Conservation (phyloP, 2,888 invertebrate species). For the Pollenia labialis region DNA sequence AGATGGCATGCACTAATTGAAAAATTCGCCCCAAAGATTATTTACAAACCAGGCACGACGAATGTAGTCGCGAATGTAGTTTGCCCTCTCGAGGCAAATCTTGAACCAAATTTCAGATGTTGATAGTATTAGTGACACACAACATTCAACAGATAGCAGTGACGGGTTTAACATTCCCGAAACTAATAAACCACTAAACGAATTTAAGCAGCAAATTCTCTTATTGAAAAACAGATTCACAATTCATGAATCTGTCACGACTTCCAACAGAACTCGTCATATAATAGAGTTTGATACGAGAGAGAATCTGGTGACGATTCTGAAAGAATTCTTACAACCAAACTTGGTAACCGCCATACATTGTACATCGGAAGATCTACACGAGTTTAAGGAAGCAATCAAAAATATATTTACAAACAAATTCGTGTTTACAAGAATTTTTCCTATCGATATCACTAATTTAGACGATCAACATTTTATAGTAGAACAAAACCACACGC, state of each 20-base stretch:
- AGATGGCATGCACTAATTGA: conserved; percentile 8
- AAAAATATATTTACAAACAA: conserved; percentile 25
- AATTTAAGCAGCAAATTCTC: conserved; percentile 45
- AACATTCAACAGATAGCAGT: conserved; percentile 36
- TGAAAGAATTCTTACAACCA: conserved; percentile 59
- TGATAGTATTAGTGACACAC: not conserved
- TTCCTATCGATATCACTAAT: conserved; percentile 17
- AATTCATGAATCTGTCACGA: not conserved
- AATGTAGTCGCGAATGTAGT: not conserved
- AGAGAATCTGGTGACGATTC: conserved; percentile 42
- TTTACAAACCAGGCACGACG: not conserved
- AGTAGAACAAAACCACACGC: conserved; percentile 13
- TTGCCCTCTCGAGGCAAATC: not conserved
- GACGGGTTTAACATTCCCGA: conserved; percentile 5
- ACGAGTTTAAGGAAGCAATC: conserved; percentile 48
- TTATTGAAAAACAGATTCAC: conserved; percentile 1
- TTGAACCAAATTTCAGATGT: too few species aligned
- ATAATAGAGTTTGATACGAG: conserved; percentile 59
- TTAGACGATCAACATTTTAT: conserved; percentile 45
- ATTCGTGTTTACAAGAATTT: conserved; percentile 31
- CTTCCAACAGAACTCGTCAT: conserved; percentile 9
- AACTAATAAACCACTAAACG: conserved; percentile 31
- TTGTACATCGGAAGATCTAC: conserved; percentile 46
- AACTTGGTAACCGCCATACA: conserved; percentile 60
- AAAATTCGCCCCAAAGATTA: not conserved